phyloP scores from a whole-genome alignment of 1,140 invertebrate genomes.

The Delia radicum region DNA sequence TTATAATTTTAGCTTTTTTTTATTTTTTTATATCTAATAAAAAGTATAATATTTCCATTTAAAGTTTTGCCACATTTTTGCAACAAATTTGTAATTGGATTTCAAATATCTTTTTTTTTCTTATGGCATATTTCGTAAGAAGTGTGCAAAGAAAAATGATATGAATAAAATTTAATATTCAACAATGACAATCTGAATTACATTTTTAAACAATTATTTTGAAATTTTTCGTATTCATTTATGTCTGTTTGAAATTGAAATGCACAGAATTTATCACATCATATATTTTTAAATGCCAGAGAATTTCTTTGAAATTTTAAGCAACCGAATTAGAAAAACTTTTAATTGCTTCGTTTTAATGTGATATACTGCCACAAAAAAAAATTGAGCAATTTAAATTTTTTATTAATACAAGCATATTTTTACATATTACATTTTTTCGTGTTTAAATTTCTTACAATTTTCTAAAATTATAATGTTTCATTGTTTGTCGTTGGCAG shows the following conservation, averaged over 20 bases:
- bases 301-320: not conserved
- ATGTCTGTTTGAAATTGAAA: not conserved
- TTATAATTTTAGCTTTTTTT: not conserved
- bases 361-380: not conserved
- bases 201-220: not conserved
- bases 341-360: constrained; percentile 12
- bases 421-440: too few species aligned
- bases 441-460: too few species aligned
- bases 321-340: not conserved
- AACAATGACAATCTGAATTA: constrained; percentile 10
- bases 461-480: too few species aligned
- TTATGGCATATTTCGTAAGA: not conserved
- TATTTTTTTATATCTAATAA: not conserved
- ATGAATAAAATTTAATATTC: not conserved
- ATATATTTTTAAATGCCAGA: not conserved
- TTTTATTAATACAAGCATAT: too few species aligned
- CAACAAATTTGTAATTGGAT: not conserved
- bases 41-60: not conserved
- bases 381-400: not conserved
- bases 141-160: not conserved
- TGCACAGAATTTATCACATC: not conserved
- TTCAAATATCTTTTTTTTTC: not conserved
- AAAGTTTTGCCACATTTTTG: not conserved
- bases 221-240: not conserved
- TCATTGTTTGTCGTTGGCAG: too few species aligned